A percentile compares a stretch with the other conserved stretches of the same genome.
Conservation (phyloP, 2,888 invertebrate genomes). For the Thalpophila matura region DNA sequence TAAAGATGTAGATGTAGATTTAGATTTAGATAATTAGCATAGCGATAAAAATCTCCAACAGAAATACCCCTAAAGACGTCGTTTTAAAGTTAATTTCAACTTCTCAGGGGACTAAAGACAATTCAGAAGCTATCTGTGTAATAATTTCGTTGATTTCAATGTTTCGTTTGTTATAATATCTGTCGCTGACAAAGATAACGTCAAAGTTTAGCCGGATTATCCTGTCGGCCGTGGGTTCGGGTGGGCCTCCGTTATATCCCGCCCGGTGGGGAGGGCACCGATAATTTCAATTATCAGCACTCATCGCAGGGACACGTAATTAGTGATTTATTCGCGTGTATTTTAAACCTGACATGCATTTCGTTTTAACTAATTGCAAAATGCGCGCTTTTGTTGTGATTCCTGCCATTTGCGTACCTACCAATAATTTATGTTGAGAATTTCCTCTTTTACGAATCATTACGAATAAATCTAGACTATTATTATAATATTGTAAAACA, state of each 20-base stretch:
- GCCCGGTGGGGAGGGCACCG: slow-evolving; percentile 58
- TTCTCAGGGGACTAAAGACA: slow-evolving; percentile 41
- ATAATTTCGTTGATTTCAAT: slow-evolving; percentile 66
- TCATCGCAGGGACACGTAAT: slow-evolving; percentile 70
- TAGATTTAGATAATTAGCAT: slow-evolving; percentile 9
- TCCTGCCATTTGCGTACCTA: slow-evolving; percentile 15
- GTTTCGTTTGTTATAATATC: slow-evolving; percentile 69
- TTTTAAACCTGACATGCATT: slow-evolving; percentile 48
- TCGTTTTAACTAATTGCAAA: slow-evolving; percentile 33
- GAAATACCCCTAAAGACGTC: slow-evolving; percentile 36
- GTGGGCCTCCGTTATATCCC: slow-evolving; percentile 68
- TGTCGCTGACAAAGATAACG: slow-evolving; percentile 71
- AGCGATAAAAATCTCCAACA: slow-evolving; percentile 32
- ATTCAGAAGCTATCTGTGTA: slow-evolving; percentile 47
- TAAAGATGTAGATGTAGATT: slow-evolving; percentile 9
- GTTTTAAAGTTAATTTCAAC: slow-evolving; percentile 46
- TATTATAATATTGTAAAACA: too few relatives aligned
- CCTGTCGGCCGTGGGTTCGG: slow-evolving; percentile 64
- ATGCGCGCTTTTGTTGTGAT: slow-evolving; percentile 20
- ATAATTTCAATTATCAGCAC: slow-evolving; percentile 77
- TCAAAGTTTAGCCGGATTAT: slow-evolving; percentile 72
- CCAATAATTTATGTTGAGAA: slow-evolving; percentile 26
- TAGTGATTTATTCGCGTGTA: slow-evolving; percentile 68
- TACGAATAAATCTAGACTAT: too few relatives aligned
- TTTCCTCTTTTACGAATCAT: too few relatives aligned